Conservation (phyloP, 1,140 invertebrate genomes). For the Diorhabda elongata region DNA sequence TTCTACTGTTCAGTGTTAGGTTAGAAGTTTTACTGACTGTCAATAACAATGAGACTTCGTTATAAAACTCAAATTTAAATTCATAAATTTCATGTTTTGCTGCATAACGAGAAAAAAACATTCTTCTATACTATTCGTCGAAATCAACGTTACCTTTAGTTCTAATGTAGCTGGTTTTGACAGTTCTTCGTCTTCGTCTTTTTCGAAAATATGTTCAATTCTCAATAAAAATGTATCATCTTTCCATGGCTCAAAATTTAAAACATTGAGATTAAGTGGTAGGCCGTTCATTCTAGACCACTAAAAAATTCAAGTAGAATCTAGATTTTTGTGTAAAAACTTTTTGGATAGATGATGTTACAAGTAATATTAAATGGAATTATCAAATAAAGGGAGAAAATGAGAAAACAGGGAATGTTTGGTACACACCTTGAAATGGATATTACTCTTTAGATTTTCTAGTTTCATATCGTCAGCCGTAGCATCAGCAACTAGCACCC, state of each 20-base stretch:
- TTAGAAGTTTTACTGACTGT: too few relatives aligned
- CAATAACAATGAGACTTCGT: too few relatives aligned
- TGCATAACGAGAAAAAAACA: too few relatives aligned
- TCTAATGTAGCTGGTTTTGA: conserved; percentile 52
- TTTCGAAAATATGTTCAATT: conserved; percentile 71
- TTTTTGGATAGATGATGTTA: neutral
- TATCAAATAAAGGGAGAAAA: too few relatives aligned
- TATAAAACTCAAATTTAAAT: too few relatives aligned
- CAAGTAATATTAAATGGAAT: neutral
- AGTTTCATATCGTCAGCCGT: neutral
- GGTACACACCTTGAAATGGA: conserved; percentile 4
- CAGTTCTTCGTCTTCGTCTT: conserved; percentile 55
- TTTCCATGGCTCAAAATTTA: conserved; percentile 68
- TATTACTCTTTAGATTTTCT: neutral
- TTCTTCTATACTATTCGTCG: too few relatives aligned
- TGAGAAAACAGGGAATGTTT: too few relatives aligned
- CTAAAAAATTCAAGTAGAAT: conserved; percentile 14
- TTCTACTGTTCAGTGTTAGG: too few relatives aligned
- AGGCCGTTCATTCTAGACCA: conserved; percentile 45
- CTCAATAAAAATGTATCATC: conserved; percentile 56
- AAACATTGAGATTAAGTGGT: conserved; percentile 64
- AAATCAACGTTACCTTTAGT: neutral
- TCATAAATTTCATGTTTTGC: too few relatives aligned
- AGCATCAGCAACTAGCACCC: conserved; percentile 20
- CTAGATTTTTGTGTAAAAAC: neutral